phyloP scores from a whole-genome alignment of 2,113 vertebrate genomes.

The Colistium nudipinnis region DNA sequence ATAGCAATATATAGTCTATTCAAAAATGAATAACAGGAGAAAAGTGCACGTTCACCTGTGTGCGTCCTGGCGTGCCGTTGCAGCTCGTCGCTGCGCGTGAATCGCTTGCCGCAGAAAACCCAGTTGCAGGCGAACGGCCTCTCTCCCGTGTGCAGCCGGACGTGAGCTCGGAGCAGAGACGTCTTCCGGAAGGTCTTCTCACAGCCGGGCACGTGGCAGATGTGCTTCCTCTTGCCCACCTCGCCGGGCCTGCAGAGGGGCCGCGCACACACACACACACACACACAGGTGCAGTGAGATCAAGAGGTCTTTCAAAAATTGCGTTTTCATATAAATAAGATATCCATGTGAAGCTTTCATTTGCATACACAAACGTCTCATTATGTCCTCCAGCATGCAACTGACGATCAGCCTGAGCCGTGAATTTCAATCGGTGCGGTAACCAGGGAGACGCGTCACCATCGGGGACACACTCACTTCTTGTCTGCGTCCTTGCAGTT shows the following conservation, averaged over 20 bases:
- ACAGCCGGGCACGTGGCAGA: conserved; percentile 94
- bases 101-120: conserved; percentile 96
- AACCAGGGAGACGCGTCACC: too few species aligned
- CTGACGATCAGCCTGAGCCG: too few species aligned
- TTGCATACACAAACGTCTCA: too few species aligned
- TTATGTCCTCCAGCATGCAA: too few species aligned
- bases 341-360: too few species aligned
- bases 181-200: conserved; percentile 97
- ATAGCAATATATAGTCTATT: too few species aligned
- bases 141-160: conserved; percentile 94
- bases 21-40: too few species aligned
- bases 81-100: conserved; percentile 95
- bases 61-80: conserved; percentile 95
- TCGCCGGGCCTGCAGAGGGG: conserved; percentile 85
- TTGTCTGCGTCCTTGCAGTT: conserved; percentile 98
- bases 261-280: background rate
- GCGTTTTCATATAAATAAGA: too few species aligned
- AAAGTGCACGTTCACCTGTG: too few species aligned
- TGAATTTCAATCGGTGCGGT: too few species aligned
- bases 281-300: background rate
- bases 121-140: conserved; percentile 96
- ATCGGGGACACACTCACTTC: conserved; percentile 83
- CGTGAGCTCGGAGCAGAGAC: conserved; percentile 92
- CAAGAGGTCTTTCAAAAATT: too few species aligned
- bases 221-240: conserved; percentile 95